A percentile compares a stretch with the other conserved stretches of the same genome.
phyloP scores from a whole-genome alignment of 2,888 invertebrate species.

The Drosophila robusta region DNA sequence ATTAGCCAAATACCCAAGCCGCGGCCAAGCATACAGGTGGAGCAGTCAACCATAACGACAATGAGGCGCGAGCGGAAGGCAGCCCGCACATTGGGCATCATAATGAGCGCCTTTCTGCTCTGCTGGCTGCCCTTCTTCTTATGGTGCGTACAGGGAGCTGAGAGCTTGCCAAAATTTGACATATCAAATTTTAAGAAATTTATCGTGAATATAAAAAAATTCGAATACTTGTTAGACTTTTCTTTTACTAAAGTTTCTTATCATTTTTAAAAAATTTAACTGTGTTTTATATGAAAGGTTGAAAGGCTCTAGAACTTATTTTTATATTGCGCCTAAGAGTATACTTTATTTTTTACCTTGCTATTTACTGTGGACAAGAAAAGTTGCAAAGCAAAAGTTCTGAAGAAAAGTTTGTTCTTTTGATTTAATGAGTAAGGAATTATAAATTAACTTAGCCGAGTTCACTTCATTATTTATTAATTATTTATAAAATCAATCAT shows the following conservation, averaged over 20 bases:
- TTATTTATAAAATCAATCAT: background rate
- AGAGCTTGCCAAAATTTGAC: constrained; percentile 5
- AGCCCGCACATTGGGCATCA: constrained; percentile 96
- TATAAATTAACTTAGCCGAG: background rate
- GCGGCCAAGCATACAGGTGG: constrained; percentile 89
- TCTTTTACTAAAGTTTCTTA: background rate
- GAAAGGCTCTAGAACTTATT: background rate
- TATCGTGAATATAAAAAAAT: constrained; percentile 1
- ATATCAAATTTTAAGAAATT: background rate
- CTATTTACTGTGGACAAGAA: background rate
- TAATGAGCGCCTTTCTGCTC: constrained; percentile 97
- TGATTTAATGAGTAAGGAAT: constrained; percentile 7
- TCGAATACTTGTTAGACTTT: background rate
- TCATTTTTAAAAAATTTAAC: background rate
- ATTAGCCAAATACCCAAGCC: constrained; percentile 94
- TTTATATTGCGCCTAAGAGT: constrained; percentile 12
- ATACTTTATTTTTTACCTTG: constrained; percentile 4
- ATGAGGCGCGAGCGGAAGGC: constrained; percentile 96
- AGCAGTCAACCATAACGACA: constrained; percentile 92
- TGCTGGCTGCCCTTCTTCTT: constrained; percentile 98
- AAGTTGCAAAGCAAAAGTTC: constrained; percentile 1
- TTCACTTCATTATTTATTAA: background rate
- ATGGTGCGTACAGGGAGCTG: constrained; percentile 87
- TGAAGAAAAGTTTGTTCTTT: constrained; percentile 1
- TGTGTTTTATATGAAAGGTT: background rate